Conservation (phyloP, 2,797 vertebrate species). For the Pempheris klunzingeri region DNA sequence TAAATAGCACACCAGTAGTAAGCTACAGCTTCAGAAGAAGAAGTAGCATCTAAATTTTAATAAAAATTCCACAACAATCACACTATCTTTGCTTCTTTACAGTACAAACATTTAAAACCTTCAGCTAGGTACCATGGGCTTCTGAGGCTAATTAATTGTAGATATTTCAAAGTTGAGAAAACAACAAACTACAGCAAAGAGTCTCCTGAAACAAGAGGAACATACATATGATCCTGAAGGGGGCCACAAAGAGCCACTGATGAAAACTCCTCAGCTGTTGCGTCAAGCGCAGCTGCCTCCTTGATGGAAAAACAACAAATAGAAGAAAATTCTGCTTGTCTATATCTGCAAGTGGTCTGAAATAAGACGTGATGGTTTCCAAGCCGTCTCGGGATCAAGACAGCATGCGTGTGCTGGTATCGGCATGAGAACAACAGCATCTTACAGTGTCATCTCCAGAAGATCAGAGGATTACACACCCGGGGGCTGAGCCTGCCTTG, state of each 20-base stretch:
- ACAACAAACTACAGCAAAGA: constrained; percentile 19
- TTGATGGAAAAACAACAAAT: constrained; percentile 30
- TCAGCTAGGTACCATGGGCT: neutral
- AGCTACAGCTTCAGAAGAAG: constrained; percentile 36
- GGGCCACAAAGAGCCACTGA: constrained; percentile 78
- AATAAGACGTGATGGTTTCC: constrained; percentile 24
- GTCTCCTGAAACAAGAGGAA: constrained; percentile 52
- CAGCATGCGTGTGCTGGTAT: constrained; percentile 32
- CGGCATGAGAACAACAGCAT: constrained; percentile 71
- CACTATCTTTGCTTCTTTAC: neutral
- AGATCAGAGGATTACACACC: constrained; percentile 80
- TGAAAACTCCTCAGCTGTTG: constrained; percentile 57
- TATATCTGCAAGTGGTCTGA: constrained; percentile 14
- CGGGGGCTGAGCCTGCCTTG: constrained; percentile 59
- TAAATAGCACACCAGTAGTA: constrained; percentile 60
- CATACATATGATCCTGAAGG: constrained; percentile 74
- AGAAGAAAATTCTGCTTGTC: constrained; percentile 3
- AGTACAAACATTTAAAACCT: constrained; percentile 18
- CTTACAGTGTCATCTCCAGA: constrained; percentile 72
- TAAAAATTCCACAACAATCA: neutral
- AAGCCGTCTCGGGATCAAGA: constrained; percentile 40
- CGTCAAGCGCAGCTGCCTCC: constrained; percentile 53
- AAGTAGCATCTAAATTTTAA: constrained; percentile 21
- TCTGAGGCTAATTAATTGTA: constrained; percentile 9
- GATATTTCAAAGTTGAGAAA: neutral